Evolutionary conservation across 92 coral and sea anemone genomes (phyloP), one percentile per base, ranked within the genome.

Genomic region (Palythoa caribaeorum): DNA sequence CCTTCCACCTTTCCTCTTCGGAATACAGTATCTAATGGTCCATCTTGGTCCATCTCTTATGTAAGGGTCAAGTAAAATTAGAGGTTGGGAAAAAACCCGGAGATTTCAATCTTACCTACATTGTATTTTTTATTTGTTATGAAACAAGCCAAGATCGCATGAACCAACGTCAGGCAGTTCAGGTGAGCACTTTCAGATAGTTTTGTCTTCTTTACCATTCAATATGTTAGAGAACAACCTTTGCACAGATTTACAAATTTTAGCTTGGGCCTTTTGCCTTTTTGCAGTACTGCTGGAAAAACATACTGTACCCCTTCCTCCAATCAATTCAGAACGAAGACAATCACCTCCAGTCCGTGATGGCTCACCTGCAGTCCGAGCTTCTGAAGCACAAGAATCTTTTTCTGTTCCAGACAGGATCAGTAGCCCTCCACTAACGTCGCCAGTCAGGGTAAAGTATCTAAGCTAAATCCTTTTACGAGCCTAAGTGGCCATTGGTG

Each of bases 311-410:
- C 86, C 86, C 21, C 86, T 81, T 38, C 86, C 86, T n/a, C 86
- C 86, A 10, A 81, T 81, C 38, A 39, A 63, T 52, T 81, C 86
- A 44, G 86, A 81, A 48, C 74, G 60, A 5, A 66, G 73, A 44
- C 86, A 53, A 15, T 80, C 86, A 14, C 86, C 86, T 20, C 86
- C 86, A 38, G 86, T 81, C 38, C 86, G 76, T 20, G 86, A 81
- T 66, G 76, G n/a, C 8, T 44, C 86, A 48, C 74, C 76, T 12
- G 74, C 76, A 47, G 59, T 51, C 39, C 86, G n/a, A 7, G 54
- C 4, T 44, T 38, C 39, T 12, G 48, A 20, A 28, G 36, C 7
- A 66, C 62, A 81, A 50, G 86, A 81, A 47, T 57, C 86, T 80
- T 35, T 39, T 16, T 55, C 75, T 5, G 48, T 19, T 4, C 86